These are phyloP conservation scores for Eunapius fragilis DNA, from an alignment of 37 sponge, comb jelly and placozoan genomes.

Conservation along the genomic window DNA sequence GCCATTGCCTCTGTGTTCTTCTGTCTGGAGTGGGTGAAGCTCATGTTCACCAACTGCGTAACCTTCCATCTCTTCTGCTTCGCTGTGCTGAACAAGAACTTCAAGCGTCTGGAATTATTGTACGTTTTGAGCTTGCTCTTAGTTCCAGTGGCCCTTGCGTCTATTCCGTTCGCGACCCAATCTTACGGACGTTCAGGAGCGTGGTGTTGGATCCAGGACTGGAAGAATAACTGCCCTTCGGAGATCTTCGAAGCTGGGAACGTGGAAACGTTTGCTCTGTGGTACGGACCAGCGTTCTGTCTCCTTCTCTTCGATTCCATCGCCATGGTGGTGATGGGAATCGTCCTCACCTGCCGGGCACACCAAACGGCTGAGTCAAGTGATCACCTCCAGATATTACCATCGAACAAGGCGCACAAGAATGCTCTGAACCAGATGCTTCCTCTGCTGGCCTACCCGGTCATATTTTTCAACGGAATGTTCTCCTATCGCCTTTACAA, in stretches of 20 bases:
- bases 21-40: constrained; percentile 6
- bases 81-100: constrained; percentile 5
- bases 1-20: background rate
- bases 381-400: background rate
- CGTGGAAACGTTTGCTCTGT: constrained; percentile 2
- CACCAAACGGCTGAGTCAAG: background rate
- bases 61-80: background rate
- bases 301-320: background rate
- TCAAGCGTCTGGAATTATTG: background rate
- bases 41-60: constrained; percentile 7
- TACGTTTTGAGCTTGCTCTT: background rate
- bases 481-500: background rate
- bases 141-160: background rate
- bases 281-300: constrained; percentile 1
- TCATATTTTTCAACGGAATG: background rate
- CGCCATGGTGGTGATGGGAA: background rate
- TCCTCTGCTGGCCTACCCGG: background rate
- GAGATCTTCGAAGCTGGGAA: background rate
- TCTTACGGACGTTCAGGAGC: constrained; percentile 3
- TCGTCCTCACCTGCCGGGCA: background rate
- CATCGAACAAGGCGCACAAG: background rate
- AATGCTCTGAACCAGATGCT: background rate
- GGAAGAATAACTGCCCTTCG: background rate
- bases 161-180: background rate
- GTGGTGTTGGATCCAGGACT: constrained; percentile 14